phyloP scores from a whole-genome alignment of 2,797 vertebrate genomes.

The Phaenicophaeus curvirostris region DNA sequence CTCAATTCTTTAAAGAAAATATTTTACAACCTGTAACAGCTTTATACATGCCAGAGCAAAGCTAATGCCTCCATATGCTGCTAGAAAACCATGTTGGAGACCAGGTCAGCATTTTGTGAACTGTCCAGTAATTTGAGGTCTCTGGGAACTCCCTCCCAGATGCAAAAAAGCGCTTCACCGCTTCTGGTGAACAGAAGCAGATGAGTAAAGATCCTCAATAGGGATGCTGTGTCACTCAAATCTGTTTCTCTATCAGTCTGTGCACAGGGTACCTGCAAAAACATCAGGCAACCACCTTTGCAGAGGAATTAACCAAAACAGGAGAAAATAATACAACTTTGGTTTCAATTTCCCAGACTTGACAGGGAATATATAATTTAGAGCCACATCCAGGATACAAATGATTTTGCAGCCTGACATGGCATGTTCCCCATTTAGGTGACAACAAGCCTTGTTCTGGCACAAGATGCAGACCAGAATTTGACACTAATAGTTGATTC shows the following conservation, averaged over 20 bases:
- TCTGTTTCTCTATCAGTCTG: not conserved
- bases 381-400: not conserved
- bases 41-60: not conserved
- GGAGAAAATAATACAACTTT: not conserved
- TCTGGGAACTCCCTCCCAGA: not conserved
- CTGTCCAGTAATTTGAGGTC: not conserved
- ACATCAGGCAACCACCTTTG: not conserved
- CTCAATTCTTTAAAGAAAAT: not conserved
- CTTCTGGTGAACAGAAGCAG: not conserved
- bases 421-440: not conserved
- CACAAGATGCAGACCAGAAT: not conserved
- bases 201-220: not conserved
- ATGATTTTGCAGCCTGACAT: not conserved
- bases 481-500: not conserved
- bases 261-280: not conserved
- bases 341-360: not conserved
- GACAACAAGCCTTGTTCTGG: conserved; percentile 2
- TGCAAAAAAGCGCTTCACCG: not conserved
- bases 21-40: not conserved
- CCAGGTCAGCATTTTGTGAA: not conserved
- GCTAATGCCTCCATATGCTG: not conserved
- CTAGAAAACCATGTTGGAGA: not conserved
- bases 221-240: not conserved
- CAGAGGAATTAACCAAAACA: not conserved
- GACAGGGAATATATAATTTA: not conserved